Percentiles rank a stretch among this genome's conserved stretches.
These are phyloP conservation scores for Eupithecia exiguata DNA, from an alignment of 2,888 invertebrate species.

Conservation along the genomic window DNA sequence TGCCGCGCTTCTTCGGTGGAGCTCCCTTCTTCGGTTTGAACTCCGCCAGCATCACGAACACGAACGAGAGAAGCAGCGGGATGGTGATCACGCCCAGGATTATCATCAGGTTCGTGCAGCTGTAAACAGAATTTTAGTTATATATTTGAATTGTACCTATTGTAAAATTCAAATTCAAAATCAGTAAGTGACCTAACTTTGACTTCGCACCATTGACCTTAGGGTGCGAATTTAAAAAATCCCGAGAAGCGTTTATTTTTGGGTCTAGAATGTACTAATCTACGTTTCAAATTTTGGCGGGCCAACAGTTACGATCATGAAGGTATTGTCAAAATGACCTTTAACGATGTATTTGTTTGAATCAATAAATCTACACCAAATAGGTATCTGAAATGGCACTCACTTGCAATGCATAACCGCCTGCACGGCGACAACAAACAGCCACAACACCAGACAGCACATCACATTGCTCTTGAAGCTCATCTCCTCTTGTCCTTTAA, in stretches of 20 bases:
- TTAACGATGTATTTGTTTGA: no score
- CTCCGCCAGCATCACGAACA: constrained; percentile 94
- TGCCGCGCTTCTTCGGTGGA: not conserved
- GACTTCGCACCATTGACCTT: no score
- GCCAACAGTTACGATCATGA: no score
- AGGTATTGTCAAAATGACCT: no score
- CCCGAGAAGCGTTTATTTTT: no score
- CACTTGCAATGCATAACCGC: constrained; percentile 89
- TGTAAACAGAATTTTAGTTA: constrained; percentile 52
- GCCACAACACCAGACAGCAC: constrained; percentile 95
- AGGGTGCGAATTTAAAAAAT: no score
- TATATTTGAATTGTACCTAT: not conserved
- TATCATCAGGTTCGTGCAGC: constrained; percentile 84
- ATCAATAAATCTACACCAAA: no score
- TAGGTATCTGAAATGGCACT: constrained; percentile 46
- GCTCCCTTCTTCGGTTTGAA: constrained; percentile 64
- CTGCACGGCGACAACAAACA: constrained; percentile 92
- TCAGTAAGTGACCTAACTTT: no score
- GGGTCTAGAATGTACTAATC: no score
- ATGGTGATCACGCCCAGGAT: constrained; percentile 87
- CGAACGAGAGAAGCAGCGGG: constrained; percentile 87
- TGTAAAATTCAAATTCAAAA: no score
- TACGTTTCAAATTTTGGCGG: no score
- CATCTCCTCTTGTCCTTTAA: constrained; percentile 92
- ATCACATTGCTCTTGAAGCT: constrained; percentile 98